Conservation (phyloP, 1,140 invertebrate genomes). For the Tenebrio molitor region DNA sequence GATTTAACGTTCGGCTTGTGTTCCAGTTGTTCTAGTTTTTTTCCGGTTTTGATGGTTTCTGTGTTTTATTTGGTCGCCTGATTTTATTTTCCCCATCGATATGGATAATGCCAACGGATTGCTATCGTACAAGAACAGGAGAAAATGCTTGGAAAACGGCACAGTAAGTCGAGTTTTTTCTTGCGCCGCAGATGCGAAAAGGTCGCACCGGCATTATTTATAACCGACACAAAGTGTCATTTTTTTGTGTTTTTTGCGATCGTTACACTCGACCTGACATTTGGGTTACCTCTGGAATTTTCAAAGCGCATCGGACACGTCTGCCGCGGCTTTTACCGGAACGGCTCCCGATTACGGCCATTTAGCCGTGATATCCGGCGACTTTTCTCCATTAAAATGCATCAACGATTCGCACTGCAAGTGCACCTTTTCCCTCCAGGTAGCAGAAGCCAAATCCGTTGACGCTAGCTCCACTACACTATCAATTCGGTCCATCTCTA, state of each 20-base stretch:
- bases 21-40: conserved; percentile 12
- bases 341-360: not conserved
- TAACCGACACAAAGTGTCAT: not conserved
- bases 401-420: not conserved
- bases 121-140: conserved; percentile 18
- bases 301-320: conserved; percentile 7
- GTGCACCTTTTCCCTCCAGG: too few species aligned
- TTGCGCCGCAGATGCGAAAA: not conserved
- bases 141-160: conserved; percentile 12
- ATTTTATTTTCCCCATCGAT: not conserved
- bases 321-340: not conserved
- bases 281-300: not conserved
- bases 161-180: conserved; percentile 28
- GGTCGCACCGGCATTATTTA: not conserved
- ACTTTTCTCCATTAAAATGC: not conserved
- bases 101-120: conserved; percentile 22
- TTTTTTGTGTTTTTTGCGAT: conserved; percentile 1
- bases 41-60: conserved; percentile 12
- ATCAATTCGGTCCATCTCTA: too few species aligned
- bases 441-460: too few species aligned
- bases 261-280: conserved; percentile 1
- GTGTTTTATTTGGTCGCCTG: not conserved
- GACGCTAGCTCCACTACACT: too few species aligned
- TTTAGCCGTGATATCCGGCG: not conserved
- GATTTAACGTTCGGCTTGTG: conserved; percentile 4